Conservation (phyloP, 2,113 vertebrate genomes). For the Mystacornis crossleyi region DNA sequence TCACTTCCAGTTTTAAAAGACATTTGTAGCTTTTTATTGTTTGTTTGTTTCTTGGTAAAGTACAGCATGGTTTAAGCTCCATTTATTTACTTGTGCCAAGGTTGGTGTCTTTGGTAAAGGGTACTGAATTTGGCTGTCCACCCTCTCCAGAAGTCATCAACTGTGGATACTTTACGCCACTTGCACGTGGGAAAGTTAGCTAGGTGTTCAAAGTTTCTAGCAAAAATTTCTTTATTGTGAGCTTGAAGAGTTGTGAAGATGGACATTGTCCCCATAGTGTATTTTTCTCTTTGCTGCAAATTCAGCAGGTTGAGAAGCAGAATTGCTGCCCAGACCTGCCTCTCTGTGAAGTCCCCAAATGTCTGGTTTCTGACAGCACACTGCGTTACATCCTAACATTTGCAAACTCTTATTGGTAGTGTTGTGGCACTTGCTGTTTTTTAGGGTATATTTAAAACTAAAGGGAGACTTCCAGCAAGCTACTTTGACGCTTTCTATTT, state of each 20-base stretch:
- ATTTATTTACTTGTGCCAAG: background rate
- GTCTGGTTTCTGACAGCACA: background rate
- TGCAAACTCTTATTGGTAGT: background rate
- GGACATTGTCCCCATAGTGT: background rate
- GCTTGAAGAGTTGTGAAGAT: background rate
- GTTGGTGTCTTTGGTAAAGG: background rate
- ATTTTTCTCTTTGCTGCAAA: background rate
- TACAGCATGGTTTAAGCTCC: background rate
- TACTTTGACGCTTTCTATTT: background rate
- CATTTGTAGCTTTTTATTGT: background rate
- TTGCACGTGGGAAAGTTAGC: background rate
- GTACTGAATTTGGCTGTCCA: background rate
- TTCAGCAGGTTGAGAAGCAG: background rate
- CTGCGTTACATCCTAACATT: background rate
- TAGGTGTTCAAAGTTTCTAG: background rate
- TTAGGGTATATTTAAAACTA: background rate
- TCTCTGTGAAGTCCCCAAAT: background rate
- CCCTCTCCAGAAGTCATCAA: background rate
- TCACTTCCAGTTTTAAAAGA: background rate
- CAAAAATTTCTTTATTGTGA: background rate
- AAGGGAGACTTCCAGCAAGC: background rate
- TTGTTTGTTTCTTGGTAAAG: background rate
- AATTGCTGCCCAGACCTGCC: background rate
- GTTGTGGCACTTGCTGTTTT: background rate
- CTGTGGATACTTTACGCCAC: fast-evolving